A percentile compares a stretch with the other conserved stretches of the same genome.
Conservation (phyloP, 2,797 vertebrate genomes). For the Morus bassanus region DNA sequence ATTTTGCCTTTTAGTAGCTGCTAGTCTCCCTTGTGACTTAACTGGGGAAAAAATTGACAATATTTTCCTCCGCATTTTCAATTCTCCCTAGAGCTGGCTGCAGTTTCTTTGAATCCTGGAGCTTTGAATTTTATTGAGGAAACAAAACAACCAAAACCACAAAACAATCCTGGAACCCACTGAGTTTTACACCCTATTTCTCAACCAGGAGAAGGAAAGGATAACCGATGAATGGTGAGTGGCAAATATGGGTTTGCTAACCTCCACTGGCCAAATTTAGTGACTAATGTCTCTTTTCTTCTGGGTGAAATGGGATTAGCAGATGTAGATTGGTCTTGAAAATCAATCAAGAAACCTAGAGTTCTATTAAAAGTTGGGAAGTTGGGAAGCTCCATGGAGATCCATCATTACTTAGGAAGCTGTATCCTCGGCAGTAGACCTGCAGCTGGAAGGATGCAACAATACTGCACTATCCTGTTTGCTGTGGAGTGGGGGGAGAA, state of each 20-base stretch:
- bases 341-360: background rate
- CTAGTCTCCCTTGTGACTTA: background rate
- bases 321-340: background rate
- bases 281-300: background rate
- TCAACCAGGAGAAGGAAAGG: background rate
- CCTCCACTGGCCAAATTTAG: background rate
- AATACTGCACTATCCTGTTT: background rate
- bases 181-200: background rate
- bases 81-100: background rate
- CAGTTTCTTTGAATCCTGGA: background rate
- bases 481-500: background rate
- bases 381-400: background rate
- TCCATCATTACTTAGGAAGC: background rate
- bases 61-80: background rate
- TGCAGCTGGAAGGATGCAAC: background rate
- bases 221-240: background rate
- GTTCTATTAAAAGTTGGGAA: background rate
- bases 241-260: background rate
- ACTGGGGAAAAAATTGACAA: background rate
- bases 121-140: conserved; percentile 5
- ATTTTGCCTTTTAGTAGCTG: background rate
- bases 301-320: background rate
- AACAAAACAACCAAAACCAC: background rate
- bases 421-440: background rate
- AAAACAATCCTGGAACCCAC: background rate